Evolutionary conservation across 2,888 invertebrate genomes (phyloP).

Genomic region (Sminthurides aquaticus): DNA sequence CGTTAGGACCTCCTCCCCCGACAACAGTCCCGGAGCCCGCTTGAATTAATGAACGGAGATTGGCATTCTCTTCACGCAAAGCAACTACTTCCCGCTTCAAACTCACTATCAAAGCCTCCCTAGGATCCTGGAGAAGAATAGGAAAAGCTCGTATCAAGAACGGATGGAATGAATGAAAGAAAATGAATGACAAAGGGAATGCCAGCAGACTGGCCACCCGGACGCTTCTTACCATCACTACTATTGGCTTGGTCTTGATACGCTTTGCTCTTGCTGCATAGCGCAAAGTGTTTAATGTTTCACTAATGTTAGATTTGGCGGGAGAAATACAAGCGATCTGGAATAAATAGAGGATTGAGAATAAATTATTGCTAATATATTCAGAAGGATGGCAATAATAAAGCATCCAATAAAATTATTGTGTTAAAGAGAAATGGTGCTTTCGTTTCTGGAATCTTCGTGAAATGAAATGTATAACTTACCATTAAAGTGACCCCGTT

Average conservation of each 20-base stretch:
- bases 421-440: too few relatives aligned
- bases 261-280: conserved; percentile 88
- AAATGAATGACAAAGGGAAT: too few relatives aligned
- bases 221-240: conserved; percentile 69
- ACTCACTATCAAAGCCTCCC: conserved; percentile 82
- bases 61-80: conserved; percentile 79
- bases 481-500: conserved; percentile 93
- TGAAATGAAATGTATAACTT: conserved; percentile 41
- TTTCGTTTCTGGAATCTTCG: too few relatives aligned
- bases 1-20: conserved; percentile 24
- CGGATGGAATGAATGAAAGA: too few relatives aligned
- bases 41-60: conserved; percentile 58
- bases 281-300: conserved; percentile 82
- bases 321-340: conserved; percentile 93
- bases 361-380: too few relatives aligned
- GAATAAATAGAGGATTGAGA: too few relatives aligned
- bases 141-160: too few relatives aligned
- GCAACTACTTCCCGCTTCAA: conserved; percentile 79
- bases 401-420: too few relatives aligned
- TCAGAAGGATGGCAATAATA: too few relatives aligned
- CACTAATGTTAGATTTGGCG: conserved; percentile 72
- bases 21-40: conserved; percentile 32
- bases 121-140: conserved; percentile 71
- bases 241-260: conserved; percentile 84
- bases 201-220: too few relatives aligned